Percentiles rank a stretch among this genome's conserved stretches.
These are phyloP conservation scores for Helarctos malayanus DNA, from an alignment of 2,797 vertebrate species.

Conservation along the genomic window DNA sequence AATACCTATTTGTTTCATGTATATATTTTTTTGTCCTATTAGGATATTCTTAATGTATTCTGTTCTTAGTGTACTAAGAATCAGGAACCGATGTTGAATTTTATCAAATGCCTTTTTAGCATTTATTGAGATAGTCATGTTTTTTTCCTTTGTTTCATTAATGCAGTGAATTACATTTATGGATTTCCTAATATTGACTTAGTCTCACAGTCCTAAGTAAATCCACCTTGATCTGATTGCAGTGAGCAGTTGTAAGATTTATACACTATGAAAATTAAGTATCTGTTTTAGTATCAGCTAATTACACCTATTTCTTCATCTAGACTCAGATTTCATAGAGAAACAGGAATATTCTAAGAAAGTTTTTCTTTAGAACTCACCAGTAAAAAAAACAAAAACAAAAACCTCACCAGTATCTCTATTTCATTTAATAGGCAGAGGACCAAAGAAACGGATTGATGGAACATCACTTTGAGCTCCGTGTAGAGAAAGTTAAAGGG, in stretches of 20 bases:
- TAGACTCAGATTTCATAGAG: not conserved
- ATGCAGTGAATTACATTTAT: constrained; percentile 25
- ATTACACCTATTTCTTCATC: constrained; percentile 51
- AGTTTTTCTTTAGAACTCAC: constrained; percentile 59
- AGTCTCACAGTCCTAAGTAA: constrained; percentile 37
- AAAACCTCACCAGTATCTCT: constrained; percentile 59
- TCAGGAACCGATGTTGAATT: constrained; percentile 54
- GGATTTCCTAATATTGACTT: constrained; percentile 29
- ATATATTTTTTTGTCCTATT: constrained; percentile 25
- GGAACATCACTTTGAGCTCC: constrained; percentile 96
- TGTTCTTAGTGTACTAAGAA: constrained; percentile 11
- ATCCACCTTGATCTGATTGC: constrained; percentile 1
- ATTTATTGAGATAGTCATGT: constrained; percentile 8
- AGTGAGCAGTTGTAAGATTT: constrained; percentile 55
- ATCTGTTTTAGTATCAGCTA: not conserved
- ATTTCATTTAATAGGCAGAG: constrained; percentile 84
- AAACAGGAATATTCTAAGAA: constrained; percentile 53
- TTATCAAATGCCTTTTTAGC: constrained; percentile 42
- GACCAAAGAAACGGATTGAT: constrained; percentile 83
- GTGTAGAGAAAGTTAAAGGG: constrained; percentile 93
- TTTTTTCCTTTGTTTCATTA: constrained; percentile 20
- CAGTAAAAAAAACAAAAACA: not conserved
- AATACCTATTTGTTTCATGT: constrained; percentile 20
- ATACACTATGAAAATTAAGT: constrained; percentile 46
- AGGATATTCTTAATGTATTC: not conserved